Conservation (phyloP, 2,113 vertebrate species). For the Deroptyus accipitrinus region DNA sequence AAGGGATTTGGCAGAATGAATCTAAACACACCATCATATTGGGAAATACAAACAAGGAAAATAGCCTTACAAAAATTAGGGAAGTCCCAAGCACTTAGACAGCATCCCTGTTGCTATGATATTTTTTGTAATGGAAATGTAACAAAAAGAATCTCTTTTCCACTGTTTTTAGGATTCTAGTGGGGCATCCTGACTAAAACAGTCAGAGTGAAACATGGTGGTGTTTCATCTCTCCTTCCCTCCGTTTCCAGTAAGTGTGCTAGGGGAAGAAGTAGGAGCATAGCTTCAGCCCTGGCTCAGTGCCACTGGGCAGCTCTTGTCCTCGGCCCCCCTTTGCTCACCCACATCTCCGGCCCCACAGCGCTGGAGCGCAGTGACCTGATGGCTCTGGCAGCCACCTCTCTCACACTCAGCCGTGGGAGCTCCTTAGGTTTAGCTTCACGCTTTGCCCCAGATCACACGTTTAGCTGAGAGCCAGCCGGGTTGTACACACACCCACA, state of each 20-base stretch:
- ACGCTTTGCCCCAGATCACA: accelerated
- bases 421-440: background rate
- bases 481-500: accelerated
- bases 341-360: accelerated
- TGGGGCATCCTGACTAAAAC: background rate
- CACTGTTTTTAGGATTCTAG: background rate
- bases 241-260: background rate
- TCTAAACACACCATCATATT: background rate
- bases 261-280: background rate
- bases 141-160: background rate
- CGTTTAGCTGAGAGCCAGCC: background rate
- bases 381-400: background rate
- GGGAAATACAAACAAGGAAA: background rate
- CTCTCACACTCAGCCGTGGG: accelerated
- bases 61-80: background rate
- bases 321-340: background rate
- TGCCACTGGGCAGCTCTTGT: background rate
- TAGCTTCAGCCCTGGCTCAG: background rate
- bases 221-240: background rate
- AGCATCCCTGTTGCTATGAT: background rate
- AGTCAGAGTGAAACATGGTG: accelerated
- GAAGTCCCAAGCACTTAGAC: background rate
- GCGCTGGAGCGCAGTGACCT: background rate
- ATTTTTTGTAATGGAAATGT: background rate
- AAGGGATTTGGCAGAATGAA: conserved; percentile 19